Base-by-base conservation (phyloP, 2,797 vertebrate species). In the Phalloptychus januarius region DNA sequence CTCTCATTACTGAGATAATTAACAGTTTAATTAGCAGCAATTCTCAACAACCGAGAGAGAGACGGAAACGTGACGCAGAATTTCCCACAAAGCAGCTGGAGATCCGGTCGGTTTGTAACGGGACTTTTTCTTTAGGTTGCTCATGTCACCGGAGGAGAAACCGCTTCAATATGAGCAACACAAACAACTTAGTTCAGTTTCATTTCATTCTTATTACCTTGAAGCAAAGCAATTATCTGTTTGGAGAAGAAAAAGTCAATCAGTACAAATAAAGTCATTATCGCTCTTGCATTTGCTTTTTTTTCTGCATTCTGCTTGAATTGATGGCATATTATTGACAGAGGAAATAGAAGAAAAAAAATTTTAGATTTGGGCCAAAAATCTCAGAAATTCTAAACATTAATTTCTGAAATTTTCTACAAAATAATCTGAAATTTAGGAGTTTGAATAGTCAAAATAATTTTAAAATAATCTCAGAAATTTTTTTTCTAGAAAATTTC, bases 211-310 rank as follows among this genome's bases (percentile, higher is more conserved):
- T 90, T 85, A 89, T 91, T 92, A 92, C 93, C 93, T 94, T 82
- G 83, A 90, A 94, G 94, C 91, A 86, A 92, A 92, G 89, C 87
- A 89, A 94, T 94, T 77, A 89, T 90, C 89, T 81, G 83, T 84
- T 78, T 75, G 76, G 25, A 36, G 50, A 75, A 84, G 81, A 78
- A 86, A 71, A 87, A 85, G 80, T 3, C 79, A 81, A 72, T 81
- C 77, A 88, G 85, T 88, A 86, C 87, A 87, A 93, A 92, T 91
- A 93, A 92, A 93, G 88, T 89, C 92, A 95, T 94, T 92, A 91
- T 90, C 76, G 76, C 86, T 86, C 76, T 81, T 79, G 79, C 84
- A 83, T 87, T 81, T 81, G 85, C 71, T 72, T 1, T 15, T 11
- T 61, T 15, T 31, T 28, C 63, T 40, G 10, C 65, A 13, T 25